Evolutionary conservation across 2,113 vertebrate species (phyloP), one percentile per base, ranked within the genome.

Genomic region (Gasterosteus aculeatus): DNA sequence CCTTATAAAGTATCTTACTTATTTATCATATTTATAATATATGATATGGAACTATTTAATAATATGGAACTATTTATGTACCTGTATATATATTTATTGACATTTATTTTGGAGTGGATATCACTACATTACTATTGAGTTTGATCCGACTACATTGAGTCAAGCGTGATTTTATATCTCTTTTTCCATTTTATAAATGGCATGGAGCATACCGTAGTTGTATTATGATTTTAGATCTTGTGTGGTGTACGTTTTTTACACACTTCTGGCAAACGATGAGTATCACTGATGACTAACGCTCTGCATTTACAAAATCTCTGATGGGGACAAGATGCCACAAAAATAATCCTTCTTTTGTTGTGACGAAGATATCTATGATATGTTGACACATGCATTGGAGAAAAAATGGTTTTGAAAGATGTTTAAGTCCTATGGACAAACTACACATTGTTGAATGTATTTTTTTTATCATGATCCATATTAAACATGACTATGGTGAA

Each of bases 81-180:
- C 31, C 18, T 77, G 33, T 84, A 73, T 85, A 79, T 88, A 69
- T 67, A 83, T 71, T 61, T 62, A 39, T 54, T 7, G 0, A 47
- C 33, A 49, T 75, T 7, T 80, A 65, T 87, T 78, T 44, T 44
- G 7, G 80, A 77, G 76, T 80, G 80, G 70, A 75, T 79, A 72
- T 58, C 90, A 93, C 92, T 93, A 92, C 89, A 81, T 87, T 82
- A 39, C 47, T 83, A 64, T 72, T 67, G 31, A 29, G 5, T 64
- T 74, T 41, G 68, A 47, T 64, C 16, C 60, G 66, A 22, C 57
- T 64, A 42, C 31, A 33, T 53, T 31, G 22, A 31, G 38, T 75
- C 18, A 53, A 39, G 61, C 57, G 42, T 49, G 71, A 72, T 60
- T 76, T 31, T 62, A 66, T 78, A 65, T 22, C 41, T 77, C 65